A percentile compares a stretch with the other conserved stretches of the same genome.
These are phyloP conservation scores for Anguilla marmorata DNA, from an alignment of 2,797 vertebrate genomes.

Conservation along the genomic window DNA sequence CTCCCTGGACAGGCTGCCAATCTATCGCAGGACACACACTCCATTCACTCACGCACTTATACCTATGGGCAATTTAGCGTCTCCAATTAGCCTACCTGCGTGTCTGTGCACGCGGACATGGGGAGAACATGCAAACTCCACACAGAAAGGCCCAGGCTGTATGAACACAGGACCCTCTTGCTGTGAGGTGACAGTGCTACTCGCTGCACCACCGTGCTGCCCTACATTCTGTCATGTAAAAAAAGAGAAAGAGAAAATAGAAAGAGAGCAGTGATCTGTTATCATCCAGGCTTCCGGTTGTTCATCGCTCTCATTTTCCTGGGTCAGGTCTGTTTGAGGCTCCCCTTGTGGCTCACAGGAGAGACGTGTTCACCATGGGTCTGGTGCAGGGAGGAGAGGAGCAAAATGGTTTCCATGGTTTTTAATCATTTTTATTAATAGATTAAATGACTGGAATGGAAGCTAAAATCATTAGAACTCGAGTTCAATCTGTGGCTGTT, in stretches of 20 bases:
- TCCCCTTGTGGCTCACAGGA: neutral
- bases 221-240: no score
- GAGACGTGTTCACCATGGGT: neutral
- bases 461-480: neutral
- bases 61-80: no score
- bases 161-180: no score
- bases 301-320: neutral
- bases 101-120: no score
- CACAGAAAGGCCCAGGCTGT: no score
- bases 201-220: no score
- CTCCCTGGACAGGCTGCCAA: no score
- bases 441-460: neutral
- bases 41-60: no score
- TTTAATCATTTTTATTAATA: neutral
- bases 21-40: no score
- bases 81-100: no score
- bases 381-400: neutral
- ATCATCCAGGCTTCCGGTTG: neutral
- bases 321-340: neutral
- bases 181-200: no score
- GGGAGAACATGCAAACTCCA: no score
- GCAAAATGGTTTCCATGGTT: neutral
- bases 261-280: slow-evolving; percentile 17
- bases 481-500: neutral
- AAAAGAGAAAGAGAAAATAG: neutral